Base-by-base conservation (phyloP, 2,888 invertebrate genomes). In the Chrysina gloriosa region DNA sequence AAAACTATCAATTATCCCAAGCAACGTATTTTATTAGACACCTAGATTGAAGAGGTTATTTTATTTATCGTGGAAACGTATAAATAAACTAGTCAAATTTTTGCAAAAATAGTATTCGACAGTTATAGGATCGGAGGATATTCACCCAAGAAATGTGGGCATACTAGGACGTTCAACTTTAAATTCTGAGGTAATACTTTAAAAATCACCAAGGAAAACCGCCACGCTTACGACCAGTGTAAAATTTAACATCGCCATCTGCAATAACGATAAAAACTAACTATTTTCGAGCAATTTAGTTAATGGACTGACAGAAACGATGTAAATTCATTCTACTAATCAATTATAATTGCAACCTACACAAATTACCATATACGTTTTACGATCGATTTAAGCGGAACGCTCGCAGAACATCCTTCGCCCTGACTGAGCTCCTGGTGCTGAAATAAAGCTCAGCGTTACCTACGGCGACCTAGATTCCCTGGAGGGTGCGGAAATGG, bases 371-470 rank as follows among this genome's bases (percentile, higher is more conserved):
- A n/a, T 50, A 50, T 27, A n/a, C 27, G 11, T 27, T 27, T 25
- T 25, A 50, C 3, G 27, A 9, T n/a, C 9, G 1, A 9, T 54
- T 16, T 7, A 31, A 34, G 34, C 54, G 19, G 34, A 9, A 54
- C 34, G 9, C 9, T 25, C 11, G 5, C 19, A 14, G 9, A 31
- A 31, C 19, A 54, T 42, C 58, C 29, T 42, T 27, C 45, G 27
- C n/a, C n/a, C 7, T 3, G 16, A 27, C 58, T 61, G 58, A 42
- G 42, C 58, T 61, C 58, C 58, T 61, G 58, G 42, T 61, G 58
- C 3, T 25, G 27, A 42, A 29, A 19, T 39, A 61, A 27, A 27
- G 27, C 29, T 27, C 27, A 42, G 14, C 58, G 58, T 61, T 61
- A 61, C 58, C 58, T 61, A 61, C 58, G 42, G 42, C 42, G 42